Conservation (phyloP, 1,140 invertebrate species). For the Megalopta genalis region DNA sequence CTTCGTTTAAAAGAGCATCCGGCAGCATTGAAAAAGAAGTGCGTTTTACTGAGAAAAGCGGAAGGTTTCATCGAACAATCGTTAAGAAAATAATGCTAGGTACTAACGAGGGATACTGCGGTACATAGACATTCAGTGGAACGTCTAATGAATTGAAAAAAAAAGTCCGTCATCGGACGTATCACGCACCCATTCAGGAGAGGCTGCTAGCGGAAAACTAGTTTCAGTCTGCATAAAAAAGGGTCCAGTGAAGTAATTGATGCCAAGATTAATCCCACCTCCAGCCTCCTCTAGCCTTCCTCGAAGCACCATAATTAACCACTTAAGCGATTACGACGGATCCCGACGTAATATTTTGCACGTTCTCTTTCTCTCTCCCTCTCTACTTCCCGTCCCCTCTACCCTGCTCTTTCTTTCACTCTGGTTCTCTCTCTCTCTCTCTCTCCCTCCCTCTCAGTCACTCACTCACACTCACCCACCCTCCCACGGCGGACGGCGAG, state of each 20-base stretch:
- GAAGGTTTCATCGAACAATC: slow-evolving; percentile 19
- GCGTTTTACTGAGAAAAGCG: background rate
- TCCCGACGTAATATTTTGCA: slow-evolving; percentile 67
- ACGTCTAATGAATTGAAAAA: slow-evolving; percentile 26
- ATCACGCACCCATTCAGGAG: slow-evolving; percentile 40
- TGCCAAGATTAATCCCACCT: slow-evolving; percentile 72
- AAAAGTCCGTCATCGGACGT: slow-evolving; percentile 11
- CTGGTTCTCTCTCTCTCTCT: background rate
- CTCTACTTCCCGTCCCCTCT: background rate
- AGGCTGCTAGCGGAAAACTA: slow-evolving; percentile 45
- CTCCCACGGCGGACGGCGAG: slow-evolving; percentile 15
- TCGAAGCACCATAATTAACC: slow-evolving; percentile 74
- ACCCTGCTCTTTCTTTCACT: background rate
- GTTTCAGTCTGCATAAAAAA: slow-evolving; percentile 45
- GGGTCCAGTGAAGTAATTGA: slow-evolving; percentile 66
- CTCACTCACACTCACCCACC: background rate
- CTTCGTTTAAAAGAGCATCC: background rate
- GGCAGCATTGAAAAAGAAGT: background rate
- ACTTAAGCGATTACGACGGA: slow-evolving; percentile 74
- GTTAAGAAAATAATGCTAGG: background rate
- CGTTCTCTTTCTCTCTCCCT: slow-evolving; percentile 22
- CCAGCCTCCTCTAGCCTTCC: slow-evolving; percentile 64
- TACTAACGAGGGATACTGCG: slow-evolving; percentile 6
- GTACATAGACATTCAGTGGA: background rate
- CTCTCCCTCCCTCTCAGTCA: background rate